phyloP scores from a whole-genome alignment of 2,888 invertebrate genomes.

The Amiota minor region DNA sequence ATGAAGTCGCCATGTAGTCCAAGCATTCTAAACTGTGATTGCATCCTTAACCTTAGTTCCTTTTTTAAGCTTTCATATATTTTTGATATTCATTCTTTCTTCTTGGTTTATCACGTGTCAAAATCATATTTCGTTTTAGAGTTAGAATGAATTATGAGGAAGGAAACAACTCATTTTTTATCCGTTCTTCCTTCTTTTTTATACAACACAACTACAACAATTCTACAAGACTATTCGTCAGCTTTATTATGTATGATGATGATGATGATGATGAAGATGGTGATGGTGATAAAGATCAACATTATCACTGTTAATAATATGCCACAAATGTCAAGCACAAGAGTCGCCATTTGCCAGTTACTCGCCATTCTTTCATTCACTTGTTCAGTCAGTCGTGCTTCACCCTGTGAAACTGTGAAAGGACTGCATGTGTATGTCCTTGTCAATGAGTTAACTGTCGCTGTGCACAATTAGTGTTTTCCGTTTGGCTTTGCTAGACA shows the following conservation, averaged over 20 bases:
- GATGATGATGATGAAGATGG: no score
- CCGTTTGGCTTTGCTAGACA: neutral
- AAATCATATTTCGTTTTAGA: neutral
- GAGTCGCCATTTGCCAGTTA: neutral
- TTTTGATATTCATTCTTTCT: neutral
- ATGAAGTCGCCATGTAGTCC: neutral
- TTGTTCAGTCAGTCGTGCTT: neutral
- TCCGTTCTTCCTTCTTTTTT: neutral
- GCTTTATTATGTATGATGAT: no score
- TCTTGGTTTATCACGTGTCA: constrained; percentile 17
- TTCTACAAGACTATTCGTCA: neutral
- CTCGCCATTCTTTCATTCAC: neutral
- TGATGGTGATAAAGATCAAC: neutral
- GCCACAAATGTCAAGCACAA: constrained; percentile 1
- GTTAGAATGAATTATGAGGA: no score
- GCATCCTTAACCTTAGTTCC: neutral
- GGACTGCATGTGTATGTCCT: no score
- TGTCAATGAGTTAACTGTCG: neutral
- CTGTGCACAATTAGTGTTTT: constrained; percentile 7
- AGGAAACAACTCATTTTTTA: neutral
- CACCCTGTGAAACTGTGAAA: no score
- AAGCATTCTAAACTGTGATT: neutral
- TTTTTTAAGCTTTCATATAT: neutral
- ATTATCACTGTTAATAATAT: neutral
- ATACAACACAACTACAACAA: no score